Evolutionary conservation across 2,888 invertebrate genomes (phyloP), one percentile per base, ranked within the genome.

Genomic region (Thereva unica): DNA sequence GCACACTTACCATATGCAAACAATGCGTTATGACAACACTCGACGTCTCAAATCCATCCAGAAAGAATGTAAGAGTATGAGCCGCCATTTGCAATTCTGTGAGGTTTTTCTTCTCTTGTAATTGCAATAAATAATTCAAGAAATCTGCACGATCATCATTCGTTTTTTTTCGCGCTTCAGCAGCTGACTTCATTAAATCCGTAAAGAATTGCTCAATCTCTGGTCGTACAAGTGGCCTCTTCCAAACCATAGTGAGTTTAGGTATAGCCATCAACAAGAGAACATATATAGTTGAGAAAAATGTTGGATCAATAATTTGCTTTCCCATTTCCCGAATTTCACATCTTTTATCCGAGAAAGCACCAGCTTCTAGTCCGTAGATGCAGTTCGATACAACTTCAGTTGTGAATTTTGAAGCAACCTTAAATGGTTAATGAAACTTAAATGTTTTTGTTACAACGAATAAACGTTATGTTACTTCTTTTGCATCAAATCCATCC

Each of bases 131-230:
- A 12, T 78, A 79, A 52, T 78, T 77, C 2, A 80, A 68, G 55
- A 78, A 79, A 67, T 80, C 81, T 1, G 69, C 66, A 3, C 80
- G 76, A 6, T 77, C 74, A 3, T 70, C 71, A 42, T 75, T 66
- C 2, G 66, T 74, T 40, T 71, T 61, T 2, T 73, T 71, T 0
- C 80, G 73, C 1, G 75, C 57, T 37, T 76, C 69, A 5, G 78
- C 64, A 0, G 78, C 76, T 12, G 67, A 72, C 8, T 71, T 66
- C 76, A 78, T 74, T 0, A 79, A 67, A 3, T 71, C 67, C 0
- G 70, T 52, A 38, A 79, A 80, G 57, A 76, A 79, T 0, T 44
- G 6, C 37, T 76, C 94, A 74, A 95, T 94, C 0, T 23, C 69
- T 23, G 23, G 23, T 23, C 23, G 23, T 23, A 23, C 23, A 23